A percentile compares a stretch with the other conserved stretches of the same genome.
Evolutionary conservation across 2,113 vertebrate species (phyloP).

Genomic region (Grammomys dolichurus): DNA sequence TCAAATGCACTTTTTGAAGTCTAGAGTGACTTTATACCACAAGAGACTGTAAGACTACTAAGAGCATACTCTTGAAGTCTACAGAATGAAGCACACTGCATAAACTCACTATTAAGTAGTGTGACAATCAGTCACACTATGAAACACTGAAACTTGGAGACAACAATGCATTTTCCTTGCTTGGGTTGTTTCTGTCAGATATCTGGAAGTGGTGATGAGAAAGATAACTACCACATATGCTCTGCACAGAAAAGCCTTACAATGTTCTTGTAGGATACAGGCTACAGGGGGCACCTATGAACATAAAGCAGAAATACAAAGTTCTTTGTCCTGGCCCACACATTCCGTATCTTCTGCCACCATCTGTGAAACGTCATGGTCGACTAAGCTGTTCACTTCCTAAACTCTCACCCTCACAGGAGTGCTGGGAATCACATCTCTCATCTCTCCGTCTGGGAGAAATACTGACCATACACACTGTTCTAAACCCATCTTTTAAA

Average conservation of each 20-base stretch:
- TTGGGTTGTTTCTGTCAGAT: neutral
- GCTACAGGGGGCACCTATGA: neutral
- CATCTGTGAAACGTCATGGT: too few species aligned
- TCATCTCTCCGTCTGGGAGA: neutral
- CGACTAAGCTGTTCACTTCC: neutral
- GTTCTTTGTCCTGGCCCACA: neutral
- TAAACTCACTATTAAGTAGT: constrained; percentile 25
- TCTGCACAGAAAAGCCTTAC: neutral
- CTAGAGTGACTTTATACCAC: neutral
- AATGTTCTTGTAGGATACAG: neutral
- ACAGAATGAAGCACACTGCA: constrained; percentile 11
- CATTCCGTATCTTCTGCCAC: neutral
- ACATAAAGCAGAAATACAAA: neutral
- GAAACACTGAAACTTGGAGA: neutral
- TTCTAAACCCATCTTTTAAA: neutral
- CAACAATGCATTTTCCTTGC: neutral
- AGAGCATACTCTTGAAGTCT: neutral
- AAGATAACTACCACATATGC: neutral
- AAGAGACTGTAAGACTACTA: neutral
- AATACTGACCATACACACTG: neutral
- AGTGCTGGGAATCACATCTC: neutral
- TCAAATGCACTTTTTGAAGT: constrained; percentile 40
- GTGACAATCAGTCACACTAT: neutral
- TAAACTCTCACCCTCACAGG: neutral
- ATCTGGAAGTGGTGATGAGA: neutral